Percentiles rank a stretch among this genome's conserved stretches.
Evolutionary conservation across 2,113 vertebrate species (phyloP).

Genomic region (Hucho hucho): DNA sequence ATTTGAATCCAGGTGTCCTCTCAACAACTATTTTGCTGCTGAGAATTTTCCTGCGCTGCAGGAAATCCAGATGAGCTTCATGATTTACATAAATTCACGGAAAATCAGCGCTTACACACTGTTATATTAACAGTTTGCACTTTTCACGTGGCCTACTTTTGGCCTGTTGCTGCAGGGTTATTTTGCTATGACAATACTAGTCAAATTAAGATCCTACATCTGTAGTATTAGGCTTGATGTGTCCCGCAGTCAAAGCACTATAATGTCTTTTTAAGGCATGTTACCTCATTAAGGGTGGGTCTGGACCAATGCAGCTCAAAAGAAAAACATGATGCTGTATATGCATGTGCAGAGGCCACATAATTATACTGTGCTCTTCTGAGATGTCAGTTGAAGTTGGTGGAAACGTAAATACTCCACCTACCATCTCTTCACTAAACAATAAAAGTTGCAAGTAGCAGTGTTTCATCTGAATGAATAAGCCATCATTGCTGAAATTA

Average conservation of each 20-base stretch:
- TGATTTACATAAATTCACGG: too few relatives aligned
- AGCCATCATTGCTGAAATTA: background rate
- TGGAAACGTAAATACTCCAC: conserved; percentile 5
- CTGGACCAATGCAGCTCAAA: conserved; percentile 30
- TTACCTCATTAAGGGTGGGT: conserved; percentile 51
- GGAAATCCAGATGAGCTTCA: too few relatives aligned
- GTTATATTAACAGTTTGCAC: too few relatives aligned
- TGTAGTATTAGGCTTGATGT: background rate
- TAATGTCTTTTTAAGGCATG: conserved; percentile 25
- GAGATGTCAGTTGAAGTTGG: conserved; percentile 4
- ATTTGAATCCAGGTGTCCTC: background rate
- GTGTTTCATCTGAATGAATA: background rate
- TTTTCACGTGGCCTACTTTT: too few relatives aligned
- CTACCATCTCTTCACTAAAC: conserved; percentile 4
- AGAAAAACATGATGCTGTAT: conserved; percentile 28
- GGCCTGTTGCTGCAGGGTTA: too few relatives aligned
- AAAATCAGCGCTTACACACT: too few relatives aligned
- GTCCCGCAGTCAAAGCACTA: background rate
- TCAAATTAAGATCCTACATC: too few relatives aligned
- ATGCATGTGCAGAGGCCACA: conserved; percentile 13
- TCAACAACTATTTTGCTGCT: too few relatives aligned
- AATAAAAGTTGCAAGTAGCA: background rate
- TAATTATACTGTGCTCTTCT: conserved; percentile 3
- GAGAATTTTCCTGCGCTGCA: too few relatives aligned
- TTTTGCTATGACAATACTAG: too few relatives aligned